Conservation (phyloP, 2,113 vertebrate species). For the Tangachromis dhanisi region DNA sequence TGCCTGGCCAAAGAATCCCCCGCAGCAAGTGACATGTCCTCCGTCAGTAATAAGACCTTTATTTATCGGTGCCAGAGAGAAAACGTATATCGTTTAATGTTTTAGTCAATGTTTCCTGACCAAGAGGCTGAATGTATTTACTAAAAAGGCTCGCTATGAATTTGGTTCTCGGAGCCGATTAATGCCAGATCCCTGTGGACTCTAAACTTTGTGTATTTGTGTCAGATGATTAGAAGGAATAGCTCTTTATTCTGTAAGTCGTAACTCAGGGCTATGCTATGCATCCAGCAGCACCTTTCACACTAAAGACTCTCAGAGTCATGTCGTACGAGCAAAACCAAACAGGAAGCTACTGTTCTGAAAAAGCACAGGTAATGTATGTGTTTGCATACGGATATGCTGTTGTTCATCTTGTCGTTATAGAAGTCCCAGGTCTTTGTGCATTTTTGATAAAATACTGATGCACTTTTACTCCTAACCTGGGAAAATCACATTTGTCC, state of each 20-base stretch:
- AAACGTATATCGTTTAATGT: neutral
- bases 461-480: neutral
- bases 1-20: slow-evolving; percentile 8
- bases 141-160: neutral
- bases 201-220: neutral
- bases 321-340: neutral
- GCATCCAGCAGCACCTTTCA: slow-evolving; percentile 37
- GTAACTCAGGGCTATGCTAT: slow-evolving; percentile 48
- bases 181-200: slow-evolving; percentile 4
- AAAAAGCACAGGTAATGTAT: slow-evolving; percentile 32
- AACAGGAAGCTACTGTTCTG: slow-evolving; percentile 20
- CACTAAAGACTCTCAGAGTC: neutral
- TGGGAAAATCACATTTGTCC: neutral
- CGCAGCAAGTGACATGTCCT: neutral
- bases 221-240: neutral
- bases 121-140: slow-evolving; percentile 23
- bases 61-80: neutral
- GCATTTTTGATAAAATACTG: slow-evolving; percentile 19
- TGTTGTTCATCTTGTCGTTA: neutral
- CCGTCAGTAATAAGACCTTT: neutral
- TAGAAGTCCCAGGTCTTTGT: neutral
- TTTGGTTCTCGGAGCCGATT: neutral
- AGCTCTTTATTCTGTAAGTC: slow-evolving; percentile 18
- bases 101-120: neutral
- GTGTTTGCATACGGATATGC: neutral